phyloP scores from a whole-genome alignment of 2,113 vertebrate species.

The Actenoides lindsayi region DNA sequence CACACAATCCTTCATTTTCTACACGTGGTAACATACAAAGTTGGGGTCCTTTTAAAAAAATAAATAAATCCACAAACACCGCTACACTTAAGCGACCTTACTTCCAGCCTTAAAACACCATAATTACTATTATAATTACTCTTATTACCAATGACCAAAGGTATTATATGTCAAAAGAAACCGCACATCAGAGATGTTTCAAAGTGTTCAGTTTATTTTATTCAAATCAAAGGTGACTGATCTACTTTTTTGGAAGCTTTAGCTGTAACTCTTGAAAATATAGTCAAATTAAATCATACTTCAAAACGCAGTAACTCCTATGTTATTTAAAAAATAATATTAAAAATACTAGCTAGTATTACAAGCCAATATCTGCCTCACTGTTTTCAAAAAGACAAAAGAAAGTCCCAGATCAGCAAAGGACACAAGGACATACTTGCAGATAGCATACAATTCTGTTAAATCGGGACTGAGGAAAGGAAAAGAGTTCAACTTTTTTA shows the following conservation, averaged over 20 bases:
- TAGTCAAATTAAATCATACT: background rate
- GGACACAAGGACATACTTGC: background rate
- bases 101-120: background rate
- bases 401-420: background rate
- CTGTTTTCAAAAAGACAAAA: background rate
- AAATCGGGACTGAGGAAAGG: fast-evolving
- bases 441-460: fast-evolving
- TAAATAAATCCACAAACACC: background rate
- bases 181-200: background rate
- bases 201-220: background rate
- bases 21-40: background rate
- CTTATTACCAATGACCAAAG: background rate
- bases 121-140: background rate
- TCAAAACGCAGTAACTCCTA: background rate
- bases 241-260: background rate
- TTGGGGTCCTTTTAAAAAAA: background rate
- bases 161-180: background rate
- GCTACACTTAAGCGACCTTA: background rate
- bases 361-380: background rate
- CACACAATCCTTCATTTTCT: background rate
- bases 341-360: background rate
- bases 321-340: background rate
- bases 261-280: background rate
- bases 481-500: background rate
- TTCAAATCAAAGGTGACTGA: background rate